Evolutionary conservation across 2,113 vertebrate species (phyloP).

Genomic region (Aspidoscelis tigris): DNA sequence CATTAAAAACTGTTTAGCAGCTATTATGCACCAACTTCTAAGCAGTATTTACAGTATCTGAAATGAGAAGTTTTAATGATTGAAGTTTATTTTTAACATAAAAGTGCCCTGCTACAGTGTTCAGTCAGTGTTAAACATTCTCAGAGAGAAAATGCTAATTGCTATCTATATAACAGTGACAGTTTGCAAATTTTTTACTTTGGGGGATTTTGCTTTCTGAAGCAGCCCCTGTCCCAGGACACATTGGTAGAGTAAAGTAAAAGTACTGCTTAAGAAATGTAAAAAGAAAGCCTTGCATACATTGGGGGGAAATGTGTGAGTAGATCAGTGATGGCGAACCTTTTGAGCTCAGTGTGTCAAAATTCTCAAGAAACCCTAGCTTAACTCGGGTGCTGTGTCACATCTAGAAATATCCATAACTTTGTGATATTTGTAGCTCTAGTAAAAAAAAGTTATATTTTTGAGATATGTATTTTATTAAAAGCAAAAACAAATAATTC

Average conservation of each 20-base stretch:
- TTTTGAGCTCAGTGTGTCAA: too few species aligned
- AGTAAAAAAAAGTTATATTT: too few species aligned
- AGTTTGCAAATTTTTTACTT: constrained; percentile 9
- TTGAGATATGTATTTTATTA: too few species aligned
- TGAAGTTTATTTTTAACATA: constrained; percentile 42
- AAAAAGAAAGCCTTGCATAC: background rate
- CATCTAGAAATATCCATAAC: too few species aligned
- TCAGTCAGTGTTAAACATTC: constrained; percentile 25
- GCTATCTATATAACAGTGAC: constrained; percentile 36
- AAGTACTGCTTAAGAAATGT: background rate
- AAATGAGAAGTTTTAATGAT: constrained; percentile 28
- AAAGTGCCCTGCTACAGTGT: constrained; percentile 41
- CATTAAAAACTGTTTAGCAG: background rate
- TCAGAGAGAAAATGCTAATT: constrained; percentile 41
- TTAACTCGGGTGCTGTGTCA: too few species aligned
- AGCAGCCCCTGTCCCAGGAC: background rate
- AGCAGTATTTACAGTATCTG: constrained; percentile 40
- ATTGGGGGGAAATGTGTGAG: background rate
- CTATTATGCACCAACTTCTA: constrained; percentile 12
- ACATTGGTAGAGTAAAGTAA: background rate
- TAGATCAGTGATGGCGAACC: too few species aligned
- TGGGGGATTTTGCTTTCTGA: constrained; percentile 18
- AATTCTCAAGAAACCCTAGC: too few species aligned
- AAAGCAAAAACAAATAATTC: too few species aligned
- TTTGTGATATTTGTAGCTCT: too few species aligned